Evolutionary conservation across 2,888 invertebrate genomes (phyloP).

Genomic region (Eurytoma adleriae): DNA sequence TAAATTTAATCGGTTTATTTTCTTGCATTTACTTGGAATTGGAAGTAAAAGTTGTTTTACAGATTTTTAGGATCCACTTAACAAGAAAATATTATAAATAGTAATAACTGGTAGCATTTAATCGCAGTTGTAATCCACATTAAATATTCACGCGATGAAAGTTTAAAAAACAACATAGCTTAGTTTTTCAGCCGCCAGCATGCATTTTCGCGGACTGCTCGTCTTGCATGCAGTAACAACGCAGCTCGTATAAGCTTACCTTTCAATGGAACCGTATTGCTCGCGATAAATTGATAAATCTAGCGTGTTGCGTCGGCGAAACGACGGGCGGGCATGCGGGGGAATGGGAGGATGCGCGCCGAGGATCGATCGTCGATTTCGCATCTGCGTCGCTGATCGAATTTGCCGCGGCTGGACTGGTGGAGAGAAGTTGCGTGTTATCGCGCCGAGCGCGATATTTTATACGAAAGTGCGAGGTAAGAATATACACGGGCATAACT

Average conservation of each 20-base stretch:
- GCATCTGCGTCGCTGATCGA: constrained; percentile 61
- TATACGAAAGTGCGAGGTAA: neutral
- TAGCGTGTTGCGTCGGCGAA: constrained; percentile 56
- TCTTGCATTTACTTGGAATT: too few relatives aligned
- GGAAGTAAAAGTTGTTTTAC: too few relatives aligned
- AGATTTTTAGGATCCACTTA: too few relatives aligned
- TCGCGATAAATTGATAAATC: constrained; percentile 63
- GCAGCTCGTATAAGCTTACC: neutral
- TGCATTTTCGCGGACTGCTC: neutral
- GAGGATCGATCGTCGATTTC: constrained; percentile 46
- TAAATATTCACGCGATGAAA: too few relatives aligned
- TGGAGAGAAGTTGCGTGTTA: constrained; percentile 25
- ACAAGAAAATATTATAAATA: too few relatives aligned
- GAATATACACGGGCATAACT: neutral
- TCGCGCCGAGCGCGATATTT: too few relatives aligned
- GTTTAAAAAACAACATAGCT: too few relatives aligned
- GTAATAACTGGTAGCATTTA: too few relatives aligned
- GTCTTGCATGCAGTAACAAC: neutral
- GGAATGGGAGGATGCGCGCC: constrained; percentile 10
- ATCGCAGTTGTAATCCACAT: too few relatives aligned
- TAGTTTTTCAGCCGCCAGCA: too few relatives aligned
- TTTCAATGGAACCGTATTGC: neutral
- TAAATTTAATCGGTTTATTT: neutral
- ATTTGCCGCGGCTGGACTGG: constrained; percentile 50
- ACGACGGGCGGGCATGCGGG: neutral